Evolutionary conservation across 2,797 vertebrate genomes (phyloP), one percentile per base, ranked within the genome.

Genomic region (Rousettus madagascariensis): DNA sequence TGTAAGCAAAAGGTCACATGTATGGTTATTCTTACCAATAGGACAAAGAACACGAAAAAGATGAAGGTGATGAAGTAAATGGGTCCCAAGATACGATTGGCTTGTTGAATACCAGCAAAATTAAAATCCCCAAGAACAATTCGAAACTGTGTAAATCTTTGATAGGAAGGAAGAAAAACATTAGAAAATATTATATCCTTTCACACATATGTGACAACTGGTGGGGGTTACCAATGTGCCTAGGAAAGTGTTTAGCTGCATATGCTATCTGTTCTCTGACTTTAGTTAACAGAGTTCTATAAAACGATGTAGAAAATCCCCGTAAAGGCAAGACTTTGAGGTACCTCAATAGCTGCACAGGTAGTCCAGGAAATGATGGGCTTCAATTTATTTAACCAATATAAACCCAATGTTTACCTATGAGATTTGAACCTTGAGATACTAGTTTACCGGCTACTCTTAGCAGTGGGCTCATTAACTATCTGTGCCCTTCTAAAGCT

Each of bases 101-200:
- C 98, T 75, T 97, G 96, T 95, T 98, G 98, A 96, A 98, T 97
- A 72, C 95, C 93, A 63, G 97, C 96, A 95, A 98, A 98, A 91
- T 98, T 95, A 93, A 98, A 98, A 97, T 98, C 98, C 95, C 98
- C 98, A 75, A 98, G 98, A 90, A 98, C 89, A 53, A 98, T 98
- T 38, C 97, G 98, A 71, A 98, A 98, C 85, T 98, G 98, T 16
- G 98, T 96, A 95, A 98, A 98, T 95, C 98, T 98, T 97, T 85
- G 69, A 92, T 83, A 49, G 41, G 84, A 97, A 95, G 72, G 96
- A 93, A 95, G 89, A 94, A 12, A 72, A 72, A 38, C 9, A 86
- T 80, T 77, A 96, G 59, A 86, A 95, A 84, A 90, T 57, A 66
- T 46, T 77, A 49, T 30, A 63, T 75, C 7, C 26, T 19, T 82